Conservation (phyloP, 2,797 vertebrate genomes). For the Lepilemur septentrionalis region DNA sequence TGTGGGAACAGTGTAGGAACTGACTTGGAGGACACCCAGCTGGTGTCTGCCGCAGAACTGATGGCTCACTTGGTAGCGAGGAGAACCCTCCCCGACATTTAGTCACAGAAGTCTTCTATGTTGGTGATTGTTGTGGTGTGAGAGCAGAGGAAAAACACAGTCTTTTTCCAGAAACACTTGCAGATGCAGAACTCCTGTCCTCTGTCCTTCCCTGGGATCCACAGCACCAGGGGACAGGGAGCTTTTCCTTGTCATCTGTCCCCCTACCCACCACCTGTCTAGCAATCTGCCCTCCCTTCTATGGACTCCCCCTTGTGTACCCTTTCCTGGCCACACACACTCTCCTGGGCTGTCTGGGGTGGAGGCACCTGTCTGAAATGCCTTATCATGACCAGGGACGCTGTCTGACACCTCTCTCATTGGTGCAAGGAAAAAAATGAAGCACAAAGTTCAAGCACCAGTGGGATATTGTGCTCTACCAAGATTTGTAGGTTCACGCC, state of each 20-base stretch:
- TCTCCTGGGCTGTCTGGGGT: too few relatives aligned
- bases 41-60: neutral
- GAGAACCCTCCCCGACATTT: neutral
- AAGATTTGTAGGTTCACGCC: neutral
- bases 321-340: neutral
- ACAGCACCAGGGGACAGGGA: neutral
- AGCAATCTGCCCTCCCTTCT: neutral
- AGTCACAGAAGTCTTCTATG: neutral
- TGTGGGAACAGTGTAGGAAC: neutral
- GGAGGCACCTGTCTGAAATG: neutral
- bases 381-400: neutral
- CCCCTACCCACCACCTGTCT: neutral
- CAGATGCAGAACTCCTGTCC: neutral
- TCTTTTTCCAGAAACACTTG: neutral
- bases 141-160: neutral
- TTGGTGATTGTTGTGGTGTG: neutral
- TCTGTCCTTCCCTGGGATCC: neutral
- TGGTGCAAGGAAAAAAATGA: neutral
- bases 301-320: fast-evolving
- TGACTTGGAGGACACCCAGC: neutral
- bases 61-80: neutral
- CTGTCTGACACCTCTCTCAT: neutral
- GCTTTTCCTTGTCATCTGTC: neutral
- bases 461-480: neutral
- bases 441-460: neutral